phyloP scores from a whole-genome alignment of 2,797 vertebrate species.

The Centroberyx gerrardi region DNA sequence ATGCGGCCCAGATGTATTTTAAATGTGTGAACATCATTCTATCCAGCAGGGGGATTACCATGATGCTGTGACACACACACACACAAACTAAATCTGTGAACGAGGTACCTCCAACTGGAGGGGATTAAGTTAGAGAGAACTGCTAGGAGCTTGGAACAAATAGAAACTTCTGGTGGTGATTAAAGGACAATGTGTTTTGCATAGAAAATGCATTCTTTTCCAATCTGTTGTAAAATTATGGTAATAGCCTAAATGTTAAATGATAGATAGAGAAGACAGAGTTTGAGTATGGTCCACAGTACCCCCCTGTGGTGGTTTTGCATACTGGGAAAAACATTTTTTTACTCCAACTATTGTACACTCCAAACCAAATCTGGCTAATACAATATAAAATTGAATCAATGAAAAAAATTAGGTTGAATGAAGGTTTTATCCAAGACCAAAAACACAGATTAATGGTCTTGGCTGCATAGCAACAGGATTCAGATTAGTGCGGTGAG shows the following conservation, averaged over 20 bases:
- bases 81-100: conserved; percentile 35
- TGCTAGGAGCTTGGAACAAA: conserved; percentile 47
- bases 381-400: neutral
- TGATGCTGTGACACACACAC: conserved; percentile 31
- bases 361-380: neutral
- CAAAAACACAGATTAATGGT: neutral
- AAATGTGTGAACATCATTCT: conserved; percentile 41
- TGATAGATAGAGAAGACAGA: neutral
- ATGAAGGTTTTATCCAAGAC: neutral
- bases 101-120: conserved; percentile 42
- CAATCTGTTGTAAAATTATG: conserved; percentile 33
- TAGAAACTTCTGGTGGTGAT: conserved; percentile 52
- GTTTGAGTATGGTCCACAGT: conserved; percentile 39
- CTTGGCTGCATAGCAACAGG: neutral
- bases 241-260: neutral
- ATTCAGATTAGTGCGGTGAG: neutral
- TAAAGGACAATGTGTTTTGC: conserved; percentile 44
- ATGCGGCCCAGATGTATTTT: conserved; percentile 58
- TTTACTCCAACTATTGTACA: neutral
- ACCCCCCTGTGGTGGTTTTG: conserved; percentile 58
- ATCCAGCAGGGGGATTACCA: conserved; percentile 32
- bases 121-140: conserved; percentile 49
- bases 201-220: conserved; percentile 41
- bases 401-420: neutral
- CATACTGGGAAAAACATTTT: neutral